Base-by-base conservation (phyloP, 2,113 vertebrate genomes). In the Xiphophorus maculatus region DNA sequence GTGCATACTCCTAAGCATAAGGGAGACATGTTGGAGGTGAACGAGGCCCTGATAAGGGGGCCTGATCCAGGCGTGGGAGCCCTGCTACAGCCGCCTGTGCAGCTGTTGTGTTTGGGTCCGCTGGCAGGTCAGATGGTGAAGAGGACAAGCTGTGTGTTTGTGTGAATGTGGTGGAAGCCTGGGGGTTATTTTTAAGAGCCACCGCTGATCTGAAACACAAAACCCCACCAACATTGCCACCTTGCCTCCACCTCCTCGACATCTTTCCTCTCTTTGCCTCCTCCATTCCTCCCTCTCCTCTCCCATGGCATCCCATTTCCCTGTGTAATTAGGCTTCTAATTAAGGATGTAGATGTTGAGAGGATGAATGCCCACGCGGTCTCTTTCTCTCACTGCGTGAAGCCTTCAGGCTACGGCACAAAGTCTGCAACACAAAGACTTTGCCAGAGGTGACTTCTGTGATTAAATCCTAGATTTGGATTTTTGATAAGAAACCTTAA, bases 281-380 rank as follows among this genome's bases (percentile, higher is more conserved):
- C 72, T 66, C 66, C 64, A 76, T 73, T 79, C 70, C 76, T 73
- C 83, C 76, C 74, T 66, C 64, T 64, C 75, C 58, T 82, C 80
- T 88, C 87, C 76, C 78, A 81, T 82, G 88, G 84, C 82, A 84
- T 88, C 85, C 76, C 69, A 90, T 86, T 88, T 87, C 77, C 81
- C 88, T 83, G 85, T 90, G 87, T 88, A 90, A 93, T 93, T 91
- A 91, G 75, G 72, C 87, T 83, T 90, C 85, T 91, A 89, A 93
- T 93, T 87, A 91, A 87, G 83, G 88, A 82, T 88, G 84, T 88
- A 78, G 75, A 83, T 81, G 85, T 77, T 84, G 83, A 85, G 83
- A 85, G 82, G 82, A 87, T 86, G 85, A 81, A 84, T 82, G 77
- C 82, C 83, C 82, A 80, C 81, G 81, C 79, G 42, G 40, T 28